phyloP scores from a whole-genome alignment of 2,797 vertebrate species.

The Phataginus tricuspis region DNA sequence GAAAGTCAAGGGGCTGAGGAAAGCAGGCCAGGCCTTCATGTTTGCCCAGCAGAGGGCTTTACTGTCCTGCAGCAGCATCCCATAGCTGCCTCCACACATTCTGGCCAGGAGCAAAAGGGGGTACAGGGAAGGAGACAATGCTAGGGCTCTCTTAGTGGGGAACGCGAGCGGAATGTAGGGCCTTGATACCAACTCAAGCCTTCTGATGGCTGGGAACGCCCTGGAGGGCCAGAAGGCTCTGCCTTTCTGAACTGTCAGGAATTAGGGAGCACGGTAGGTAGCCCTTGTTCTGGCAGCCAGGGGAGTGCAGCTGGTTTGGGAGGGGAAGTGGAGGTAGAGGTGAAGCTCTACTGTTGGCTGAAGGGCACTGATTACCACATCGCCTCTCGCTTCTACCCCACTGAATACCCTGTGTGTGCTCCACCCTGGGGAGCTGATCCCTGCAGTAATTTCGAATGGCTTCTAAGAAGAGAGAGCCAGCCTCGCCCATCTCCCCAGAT shows the following conservation, averaged over 20 bases:
- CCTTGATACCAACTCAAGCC: slow-evolving; percentile 55
- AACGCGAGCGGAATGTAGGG: slow-evolving; percentile 67
- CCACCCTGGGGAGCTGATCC: slow-evolving; percentile 77
- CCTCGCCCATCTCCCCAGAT: background rate
- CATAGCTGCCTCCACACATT: slow-evolving; percentile 37
- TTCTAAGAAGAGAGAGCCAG: slow-evolving; percentile 68
- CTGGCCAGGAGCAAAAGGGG: background rate
- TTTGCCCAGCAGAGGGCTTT: slow-evolving; percentile 64
- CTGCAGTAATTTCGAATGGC: slow-evolving; percentile 81
- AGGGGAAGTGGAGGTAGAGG: slow-evolving; percentile 62
- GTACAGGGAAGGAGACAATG: background rate
- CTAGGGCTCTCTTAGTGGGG: background rate
- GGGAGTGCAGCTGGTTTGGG: slow-evolving; percentile 62
- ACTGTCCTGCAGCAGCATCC: slow-evolving; percentile 78
- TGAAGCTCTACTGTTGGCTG: slow-evolving; percentile 24
- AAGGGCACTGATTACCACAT: slow-evolving; percentile 23
- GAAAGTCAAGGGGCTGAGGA: background rate
- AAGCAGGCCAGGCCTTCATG: background rate
- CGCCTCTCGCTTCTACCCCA: slow-evolving; percentile 42
- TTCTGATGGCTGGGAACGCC: slow-evolving; percentile 32
- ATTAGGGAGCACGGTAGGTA: background rate
- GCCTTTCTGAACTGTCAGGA: slow-evolving; percentile 51
- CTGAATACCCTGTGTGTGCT: slow-evolving; percentile 79
- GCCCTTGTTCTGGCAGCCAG: slow-evolving; percentile 40
- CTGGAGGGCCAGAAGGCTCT: slow-evolving; percentile 50